These are phyloP conservation scores for Macrotis lagotis DNA, from an alignment of 2,113 vertebrate species.

Conservation along the genomic window DNA sequence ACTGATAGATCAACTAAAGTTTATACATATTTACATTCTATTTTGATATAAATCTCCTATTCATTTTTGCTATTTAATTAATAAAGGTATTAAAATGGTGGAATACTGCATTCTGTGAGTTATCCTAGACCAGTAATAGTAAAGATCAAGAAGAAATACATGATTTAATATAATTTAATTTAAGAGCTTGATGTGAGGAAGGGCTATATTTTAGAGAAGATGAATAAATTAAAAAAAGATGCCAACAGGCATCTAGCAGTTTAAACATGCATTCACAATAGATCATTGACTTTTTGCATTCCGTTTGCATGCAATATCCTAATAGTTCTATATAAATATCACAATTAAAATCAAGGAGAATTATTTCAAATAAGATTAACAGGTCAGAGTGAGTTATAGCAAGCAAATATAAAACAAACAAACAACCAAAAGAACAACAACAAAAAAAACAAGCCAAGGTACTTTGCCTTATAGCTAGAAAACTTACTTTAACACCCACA, in stretches of 20 bases:
- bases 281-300: background rate
- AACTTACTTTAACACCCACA: background rate
- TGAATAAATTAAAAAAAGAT: background rate
- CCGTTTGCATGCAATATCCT: background rate
- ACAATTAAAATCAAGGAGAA: constrained; percentile 9
- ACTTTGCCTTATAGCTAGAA: constrained; percentile 3
- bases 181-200: constrained; percentile 50
- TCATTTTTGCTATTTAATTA: constrained; percentile 66
- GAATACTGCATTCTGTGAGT: constrained; percentile 51
- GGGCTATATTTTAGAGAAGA: background rate
- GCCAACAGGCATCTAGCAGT: background rate
- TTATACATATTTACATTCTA: constrained; percentile 43
- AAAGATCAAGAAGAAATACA: constrained; percentile 15
- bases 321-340: constrained; percentile 31
- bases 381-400: background rate
- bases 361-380: constrained; percentile 1
- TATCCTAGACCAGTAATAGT: background rate
- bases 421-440: background rate
- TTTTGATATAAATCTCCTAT: constrained; percentile 24
- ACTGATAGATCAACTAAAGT: constrained; percentile 7
- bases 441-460: no score
- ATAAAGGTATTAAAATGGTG: constrained; percentile 31
- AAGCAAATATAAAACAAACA: background rate
- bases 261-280: background rate
- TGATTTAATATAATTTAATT: constrained; percentile 58